Conservation (phyloP, 2,888 invertebrate species). For the Noctua pronuba region DNA sequence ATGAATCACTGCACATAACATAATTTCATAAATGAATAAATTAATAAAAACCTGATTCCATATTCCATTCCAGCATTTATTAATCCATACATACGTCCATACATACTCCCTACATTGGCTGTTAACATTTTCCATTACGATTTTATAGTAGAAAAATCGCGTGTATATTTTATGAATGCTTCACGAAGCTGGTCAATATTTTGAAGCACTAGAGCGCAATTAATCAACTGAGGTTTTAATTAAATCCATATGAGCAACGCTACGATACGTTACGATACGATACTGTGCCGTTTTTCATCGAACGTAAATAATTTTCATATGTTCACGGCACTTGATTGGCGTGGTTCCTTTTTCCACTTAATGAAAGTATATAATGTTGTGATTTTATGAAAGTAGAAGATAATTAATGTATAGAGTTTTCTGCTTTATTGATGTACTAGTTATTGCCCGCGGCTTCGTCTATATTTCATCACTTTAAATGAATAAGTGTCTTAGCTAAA, state of each 20-base stretch:
- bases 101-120: not conserved
- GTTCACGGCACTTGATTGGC: constrained; percentile 50
- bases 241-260: constrained; percentile 65
- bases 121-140: constrained; percentile 28
- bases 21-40: not conserved
- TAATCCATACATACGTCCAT: constrained; percentile 12
- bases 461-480: not conserved
- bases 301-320: constrained; percentile 51
- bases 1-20: not conserved
- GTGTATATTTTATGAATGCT: constrained; percentile 51
- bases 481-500: not conserved
- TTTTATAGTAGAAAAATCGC: constrained; percentile 52
- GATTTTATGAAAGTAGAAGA: constrained; percentile 15
- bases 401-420: not conserved
- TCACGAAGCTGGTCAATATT: constrained; percentile 66
- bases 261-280: constrained; percentile 50
- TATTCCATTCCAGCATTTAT: constrained; percentile 2
- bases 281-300: constrained; percentile 58
- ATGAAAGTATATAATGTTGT: constrained; percentile 11
- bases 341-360: constrained; percentile 29
- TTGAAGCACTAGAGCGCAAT: constrained; percentile 66
- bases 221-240: constrained; percentile 72
- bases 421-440: not conserved
- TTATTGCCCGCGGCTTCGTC: not conserved
- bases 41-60: not conserved